Evolutionary conservation across 2,113 vertebrate species (phyloP).

Genomic region (Oreochromis aureus): DNA sequence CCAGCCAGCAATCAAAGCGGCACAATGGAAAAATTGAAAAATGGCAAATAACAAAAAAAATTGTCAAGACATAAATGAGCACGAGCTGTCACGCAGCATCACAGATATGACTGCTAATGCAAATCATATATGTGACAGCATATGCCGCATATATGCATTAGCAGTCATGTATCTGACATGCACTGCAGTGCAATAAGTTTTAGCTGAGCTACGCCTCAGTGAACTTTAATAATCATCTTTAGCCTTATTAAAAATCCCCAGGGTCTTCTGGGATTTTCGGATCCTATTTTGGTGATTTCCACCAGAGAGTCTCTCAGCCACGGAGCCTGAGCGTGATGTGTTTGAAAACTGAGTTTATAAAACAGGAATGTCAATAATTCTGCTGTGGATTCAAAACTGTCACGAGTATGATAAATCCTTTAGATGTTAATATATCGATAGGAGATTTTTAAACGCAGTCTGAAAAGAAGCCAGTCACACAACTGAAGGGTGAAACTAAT

Average conservation of each 20-base stretch:
- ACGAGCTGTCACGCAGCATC: neutral
- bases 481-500: neutral
- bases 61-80: neutral
- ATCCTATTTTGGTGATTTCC: neutral
- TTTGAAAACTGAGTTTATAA: neutral
- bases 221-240: neutral
- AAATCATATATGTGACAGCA: neutral
- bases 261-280: neutral
- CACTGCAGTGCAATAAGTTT: neutral
- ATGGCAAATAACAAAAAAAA: neutral
- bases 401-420: neutral
- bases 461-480: neutral
- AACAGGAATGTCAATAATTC: neutral
- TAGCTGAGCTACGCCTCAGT: neutral
- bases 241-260: neutral
- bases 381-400: neutral
- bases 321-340: neutral
- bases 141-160: neutral
- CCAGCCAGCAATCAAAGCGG: neutral
- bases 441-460: neutral
- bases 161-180: neutral
- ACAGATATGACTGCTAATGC: neutral
- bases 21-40: neutral
- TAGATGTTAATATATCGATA: neutral
- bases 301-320: neutral